Evolutionary conservation across 2,113 vertebrate species (phyloP).

Genomic region (Ciconia maguari): DNA sequence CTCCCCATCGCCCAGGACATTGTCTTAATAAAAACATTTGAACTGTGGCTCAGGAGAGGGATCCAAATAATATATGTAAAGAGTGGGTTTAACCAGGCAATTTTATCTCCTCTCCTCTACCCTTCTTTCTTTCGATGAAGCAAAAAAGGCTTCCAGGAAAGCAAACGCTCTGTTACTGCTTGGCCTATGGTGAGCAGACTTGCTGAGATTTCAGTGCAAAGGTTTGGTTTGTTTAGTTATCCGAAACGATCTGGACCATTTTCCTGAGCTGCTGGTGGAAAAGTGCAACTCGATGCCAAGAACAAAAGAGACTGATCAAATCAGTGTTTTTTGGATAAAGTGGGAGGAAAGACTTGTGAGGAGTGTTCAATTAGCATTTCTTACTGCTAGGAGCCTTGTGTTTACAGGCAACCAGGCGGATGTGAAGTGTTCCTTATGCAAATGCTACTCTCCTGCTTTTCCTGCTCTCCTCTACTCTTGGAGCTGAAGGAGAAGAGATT

Average conservation of each 20-base stretch:
- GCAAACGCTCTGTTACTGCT: not conserved
- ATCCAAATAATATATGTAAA: not conserved
- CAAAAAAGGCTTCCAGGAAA: not conserved
- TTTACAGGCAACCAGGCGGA: slow-evolving; percentile 49
- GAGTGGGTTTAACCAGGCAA: not conserved
- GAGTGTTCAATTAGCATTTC: slow-evolving; percentile 71
- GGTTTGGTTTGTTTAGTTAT: not conserved
- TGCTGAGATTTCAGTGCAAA: not conserved
- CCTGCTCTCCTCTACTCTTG: slow-evolving; percentile 47
- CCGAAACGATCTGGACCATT: not conserved
- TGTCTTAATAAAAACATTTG: not conserved
- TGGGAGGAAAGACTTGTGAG: slow-evolving; percentile 55
- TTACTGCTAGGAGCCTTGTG: slow-evolving; percentile 38
- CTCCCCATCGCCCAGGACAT: not conserved
- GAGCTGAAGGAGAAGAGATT: slow-evolving; percentile 57
- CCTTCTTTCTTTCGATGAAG: not conserved
- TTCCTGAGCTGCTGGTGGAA: not conserved
- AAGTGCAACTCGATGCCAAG: not conserved
- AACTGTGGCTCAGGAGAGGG: not conserved
- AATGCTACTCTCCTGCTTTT: slow-evolving; percentile 40
- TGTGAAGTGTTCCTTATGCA: slow-evolving; percentile 63
- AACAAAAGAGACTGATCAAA: slow-evolving; percentile 49
- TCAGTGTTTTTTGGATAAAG: slow-evolving; percentile 41
- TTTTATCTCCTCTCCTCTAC: not conserved
- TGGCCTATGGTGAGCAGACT: rapidly evolving